These are phyloP conservation scores for Taenioides sp. DNA, from an alignment of 2,797 vertebrate genomes.

Conservation along the genomic window DNA sequence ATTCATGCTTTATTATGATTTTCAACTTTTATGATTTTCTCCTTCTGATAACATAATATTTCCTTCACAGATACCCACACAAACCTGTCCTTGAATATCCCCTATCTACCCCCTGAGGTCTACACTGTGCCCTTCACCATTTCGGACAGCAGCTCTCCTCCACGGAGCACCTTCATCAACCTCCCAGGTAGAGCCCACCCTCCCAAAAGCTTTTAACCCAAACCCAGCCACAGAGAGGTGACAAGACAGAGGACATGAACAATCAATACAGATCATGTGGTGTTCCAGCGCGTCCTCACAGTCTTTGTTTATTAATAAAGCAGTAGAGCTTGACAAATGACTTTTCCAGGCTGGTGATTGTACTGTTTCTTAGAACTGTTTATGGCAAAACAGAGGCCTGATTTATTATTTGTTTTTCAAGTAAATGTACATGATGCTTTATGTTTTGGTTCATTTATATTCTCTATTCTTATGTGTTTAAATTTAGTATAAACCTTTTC, in stretches of 20 bases:
- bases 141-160: conserved; percentile 78
- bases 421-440: conserved; percentile 1
- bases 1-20: too few relatives aligned
- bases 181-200: conserved; percentile 72
- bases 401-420: not conserved
- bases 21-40: not conserved
- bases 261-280: conserved; percentile 49
- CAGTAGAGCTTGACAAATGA: conserved; percentile 35
- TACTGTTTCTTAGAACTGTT: conserved; percentile 26
- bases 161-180: conserved; percentile 82
- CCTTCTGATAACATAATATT: not conserved
- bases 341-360: conserved; percentile 48
- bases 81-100: conserved; percentile 81
- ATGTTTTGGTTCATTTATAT: not conserved
- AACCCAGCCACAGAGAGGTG: conserved; percentile 1
- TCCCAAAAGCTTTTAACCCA: conserved; percentile 21
- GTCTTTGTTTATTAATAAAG: conserved; percentile 49
- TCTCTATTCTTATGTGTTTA: not conserved
- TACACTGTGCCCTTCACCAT: conserved; percentile 82
- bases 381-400: not conserved
- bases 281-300: conserved; percentile 29
- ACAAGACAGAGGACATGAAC: conserved; percentile 31
- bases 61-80: conserved; percentile 78
- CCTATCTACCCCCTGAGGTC: conserved; percentile 79
- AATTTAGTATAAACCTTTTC: not conserved